These are phyloP conservation scores for Pilophorus perplexus DNA, from an alignment of 2,888 invertebrate genomes.

Conservation along the genomic window DNA sequence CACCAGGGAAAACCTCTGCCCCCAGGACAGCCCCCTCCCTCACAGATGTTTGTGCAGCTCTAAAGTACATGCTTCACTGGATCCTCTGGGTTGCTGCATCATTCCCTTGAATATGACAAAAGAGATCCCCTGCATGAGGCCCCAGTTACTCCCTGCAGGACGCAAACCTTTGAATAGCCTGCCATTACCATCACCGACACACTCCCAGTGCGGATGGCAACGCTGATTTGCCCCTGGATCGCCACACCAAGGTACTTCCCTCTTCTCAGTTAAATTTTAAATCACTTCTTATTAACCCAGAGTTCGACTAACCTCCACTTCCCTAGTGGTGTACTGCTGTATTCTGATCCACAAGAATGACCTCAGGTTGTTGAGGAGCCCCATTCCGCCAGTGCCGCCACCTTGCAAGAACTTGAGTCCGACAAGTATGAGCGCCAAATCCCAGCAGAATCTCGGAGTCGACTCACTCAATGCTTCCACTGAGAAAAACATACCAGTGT, in stretches of 20 bases:
- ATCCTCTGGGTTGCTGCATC: neutral
- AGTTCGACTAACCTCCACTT: conserved; percentile 67
- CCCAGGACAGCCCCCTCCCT: neutral
- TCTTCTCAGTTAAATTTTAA: neutral
- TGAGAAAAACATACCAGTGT: conserved; percentile 55
- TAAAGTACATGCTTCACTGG: neutral
- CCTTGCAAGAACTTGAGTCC: conserved; percentile 91
- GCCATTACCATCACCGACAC: neutral
- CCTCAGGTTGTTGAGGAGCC: conserved; percentile 85
- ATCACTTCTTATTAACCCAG: neutral
- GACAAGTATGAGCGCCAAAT: conserved; percentile 82
- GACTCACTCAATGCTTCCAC: conserved; percentile 73
- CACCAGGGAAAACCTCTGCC: no score
- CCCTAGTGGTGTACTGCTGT: conserved; percentile 92
- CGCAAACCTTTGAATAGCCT: neutral
- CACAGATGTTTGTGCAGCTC: neutral
- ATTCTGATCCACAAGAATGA: conserved; percentile 93
- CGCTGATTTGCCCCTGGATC: neutral
- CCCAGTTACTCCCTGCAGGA: no score
- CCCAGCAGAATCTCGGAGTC: conserved; percentile 75
- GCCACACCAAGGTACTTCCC: neutral
- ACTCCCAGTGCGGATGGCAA: neutral
- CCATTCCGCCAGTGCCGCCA: conserved; percentile 89
- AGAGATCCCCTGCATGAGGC: no score
- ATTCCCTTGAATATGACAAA: no score